Percentiles rank a stretch among this genome's conserved stretches.
These are phyloP conservation scores for Balearica regulorum DNA, from an alignment of 2,797 vertebrate genomes.

Conservation along the genomic window DNA sequence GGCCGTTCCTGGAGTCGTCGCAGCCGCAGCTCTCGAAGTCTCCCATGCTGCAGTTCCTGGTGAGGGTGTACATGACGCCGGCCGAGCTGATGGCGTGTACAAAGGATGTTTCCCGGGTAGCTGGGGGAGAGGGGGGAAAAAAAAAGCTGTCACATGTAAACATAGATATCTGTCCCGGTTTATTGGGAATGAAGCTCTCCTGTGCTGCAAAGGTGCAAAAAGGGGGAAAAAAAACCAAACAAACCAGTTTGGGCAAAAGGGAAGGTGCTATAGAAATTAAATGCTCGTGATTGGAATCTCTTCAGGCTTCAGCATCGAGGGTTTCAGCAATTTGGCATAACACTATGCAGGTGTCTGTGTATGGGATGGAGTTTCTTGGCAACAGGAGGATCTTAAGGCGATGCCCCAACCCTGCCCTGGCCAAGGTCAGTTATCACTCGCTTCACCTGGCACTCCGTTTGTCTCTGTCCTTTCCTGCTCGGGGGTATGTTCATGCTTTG, in stretches of 20 bases:
- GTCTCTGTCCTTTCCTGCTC: background rate
- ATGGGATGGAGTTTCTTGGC: background rate
- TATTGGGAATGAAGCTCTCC: background rate
- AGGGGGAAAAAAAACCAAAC: background rate
- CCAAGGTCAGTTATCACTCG: background rate
- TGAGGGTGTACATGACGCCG: constrained; percentile 93
- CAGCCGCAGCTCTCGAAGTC: constrained; percentile 96
- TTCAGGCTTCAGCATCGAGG: background rate
- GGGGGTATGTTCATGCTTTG: background rate
- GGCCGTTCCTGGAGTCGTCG: constrained; percentile 89
- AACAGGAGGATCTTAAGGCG: background rate
- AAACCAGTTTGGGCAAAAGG: background rate
- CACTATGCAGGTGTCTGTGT: background rate
- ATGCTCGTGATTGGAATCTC: background rate
- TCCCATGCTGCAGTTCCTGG: constrained; percentile 96
- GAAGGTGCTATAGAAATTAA: background rate
- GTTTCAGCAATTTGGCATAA: background rate
- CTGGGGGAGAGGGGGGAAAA: constrained; percentile 65
- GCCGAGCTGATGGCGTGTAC: constrained; percentile 95
- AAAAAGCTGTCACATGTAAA: background rate
- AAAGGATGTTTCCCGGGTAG: constrained; percentile 92
- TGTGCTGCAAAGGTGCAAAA: background rate
- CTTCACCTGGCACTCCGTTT: background rate
- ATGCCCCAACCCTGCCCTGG: background rate
- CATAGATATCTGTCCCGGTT: rapidly evolving